Evolutionary conservation across 2,797 vertebrate genomes (phyloP), one percentile per base, ranked within the genome.

Genomic region (Alosa sapidissima): DNA sequence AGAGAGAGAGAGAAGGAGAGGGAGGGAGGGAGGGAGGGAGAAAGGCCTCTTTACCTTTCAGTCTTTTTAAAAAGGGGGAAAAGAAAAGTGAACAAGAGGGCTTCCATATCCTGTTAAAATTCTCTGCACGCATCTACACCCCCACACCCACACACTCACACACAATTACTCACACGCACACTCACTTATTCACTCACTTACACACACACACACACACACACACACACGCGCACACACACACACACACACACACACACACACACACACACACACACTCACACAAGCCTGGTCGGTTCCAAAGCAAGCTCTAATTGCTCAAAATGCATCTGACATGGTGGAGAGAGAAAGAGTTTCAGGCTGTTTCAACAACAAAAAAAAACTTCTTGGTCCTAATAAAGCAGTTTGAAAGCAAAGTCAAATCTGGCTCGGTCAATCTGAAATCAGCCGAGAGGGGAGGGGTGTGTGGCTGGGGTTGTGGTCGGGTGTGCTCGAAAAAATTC

Each of bases 41-140:
- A 58, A n/a, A 36, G 47, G 62, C 10, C 28, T 62, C 62, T 68
- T 36, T 68, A 68, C 24, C 28, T 33, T 36, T 68, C 28, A 68
- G 62, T 4, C 13, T 68, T 33, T 36, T 14, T 33, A 28, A 36
- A 68, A 68, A 10, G 62, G 62, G 68, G 10, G 36, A 10, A 54
- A 54, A 58, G 83, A 88, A 45, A 85, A 89, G 88, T 54, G 83
- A 88, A 85, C 87, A 90, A 55, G 83, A 91, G 91, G 92, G 90
- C 91, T 93, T 93, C 93, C 91, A 92, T 91, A 90, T 93, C 92
- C 93, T 94, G 91, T 95, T 93, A 93, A 93, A 93, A 91, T 92
- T 93, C 93, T 92, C 90, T 88, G 89, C 91, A 92, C 82, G 48
- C 89, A 86, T 47, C 41, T n/a, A 82, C 45, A 83, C 47, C 48